Evolutionary conservation across 2,113 vertebrate species (phyloP), one percentile per base, ranked within the genome.

Genomic region (Megaceryle torquata): DNA sequence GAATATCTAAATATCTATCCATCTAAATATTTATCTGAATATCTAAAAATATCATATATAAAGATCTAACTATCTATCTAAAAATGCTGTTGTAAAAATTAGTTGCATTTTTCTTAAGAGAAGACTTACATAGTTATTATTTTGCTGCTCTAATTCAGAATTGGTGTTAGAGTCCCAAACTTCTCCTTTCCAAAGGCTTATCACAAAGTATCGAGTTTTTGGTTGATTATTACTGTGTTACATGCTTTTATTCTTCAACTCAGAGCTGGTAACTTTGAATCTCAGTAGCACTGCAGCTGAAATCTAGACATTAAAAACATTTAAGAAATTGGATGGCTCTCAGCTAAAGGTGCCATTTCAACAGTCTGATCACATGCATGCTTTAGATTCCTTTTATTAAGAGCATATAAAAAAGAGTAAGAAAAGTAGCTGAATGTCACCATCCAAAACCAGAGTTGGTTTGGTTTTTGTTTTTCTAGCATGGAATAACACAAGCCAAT

Each of bases 401-500:
- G 67, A 72, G 22, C 26, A 63, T 25, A 9, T 51, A 35, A 10
- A 53, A 89, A 63, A 50, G 1, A 37, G 26, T 69, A 68, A 48
- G n/a, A 88, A 72, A 82, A 68, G 8, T 12, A 71, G 13, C 26
- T 82, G 35, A 75, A 64, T 64, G 14, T 64, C 41, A 63, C 4
- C 39, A 35, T 75, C 26, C 85, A 11, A 82, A 67, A 60, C 1
- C 33, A 61, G 39, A 63, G 15, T n/a, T 87, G 48, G 26, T 84
- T 78, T 76, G 76, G 12, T 7, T 64, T 96, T 69, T 80, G 9
- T 78, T 93, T 97, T 96, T 83, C 95, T 89, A 99, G 99, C 99
- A 99, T 97, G 99, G 99, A 93, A 99, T 99, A 97, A 99, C 99
- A 51, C 99, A 99, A 98, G 99, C 99, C 70, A 99, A 99, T 89